Evolutionary conservation across 92 coral and sea anemone genomes (phyloP).

Genomic region (Desmophyllum pertusum): DNA sequence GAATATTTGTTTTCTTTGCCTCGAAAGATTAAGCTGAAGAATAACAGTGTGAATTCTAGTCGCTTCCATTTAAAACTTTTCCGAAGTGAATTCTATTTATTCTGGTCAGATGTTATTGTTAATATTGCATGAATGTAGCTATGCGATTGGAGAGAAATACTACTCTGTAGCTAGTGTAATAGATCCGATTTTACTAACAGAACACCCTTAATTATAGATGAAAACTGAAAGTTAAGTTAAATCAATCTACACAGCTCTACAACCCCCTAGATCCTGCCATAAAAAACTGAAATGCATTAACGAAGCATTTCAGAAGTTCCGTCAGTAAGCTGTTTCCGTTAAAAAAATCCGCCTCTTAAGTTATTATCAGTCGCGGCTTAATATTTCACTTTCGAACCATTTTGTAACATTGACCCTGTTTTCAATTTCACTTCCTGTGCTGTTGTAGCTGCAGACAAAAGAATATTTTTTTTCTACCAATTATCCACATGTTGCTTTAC

Average conservation of each 20-base stretch:
- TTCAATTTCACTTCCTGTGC: constrained; percentile 16
- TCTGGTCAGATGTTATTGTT: background rate
- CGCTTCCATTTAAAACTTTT: background rate
- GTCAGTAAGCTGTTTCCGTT: background rate
- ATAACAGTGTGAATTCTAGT: background rate
- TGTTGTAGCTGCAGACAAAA: background rate
- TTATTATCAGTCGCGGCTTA: background rate
- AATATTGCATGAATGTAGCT: background rate
- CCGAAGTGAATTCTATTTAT: background rate
- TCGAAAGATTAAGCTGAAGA: background rate
- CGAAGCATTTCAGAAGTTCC: background rate
- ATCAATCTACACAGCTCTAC: background rate
- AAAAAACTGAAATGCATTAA: background rate
- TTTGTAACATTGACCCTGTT: background rate
- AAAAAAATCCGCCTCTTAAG: background rate
- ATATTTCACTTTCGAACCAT: background rate
- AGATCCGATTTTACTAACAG: background rate
- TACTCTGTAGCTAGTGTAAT: too few relatives aligned
- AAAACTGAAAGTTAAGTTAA: background rate
- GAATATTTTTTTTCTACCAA: background rate
- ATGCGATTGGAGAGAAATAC: background rate
- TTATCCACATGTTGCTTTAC: constrained; percentile 43
- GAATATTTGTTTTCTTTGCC: constrained; percentile 13
- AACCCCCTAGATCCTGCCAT: too few relatives aligned
- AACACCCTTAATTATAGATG: background rate